Evolutionary conservation across 1,140 invertebrate genomes (phyloP).

Genomic region (Achroia grisella): DNA sequence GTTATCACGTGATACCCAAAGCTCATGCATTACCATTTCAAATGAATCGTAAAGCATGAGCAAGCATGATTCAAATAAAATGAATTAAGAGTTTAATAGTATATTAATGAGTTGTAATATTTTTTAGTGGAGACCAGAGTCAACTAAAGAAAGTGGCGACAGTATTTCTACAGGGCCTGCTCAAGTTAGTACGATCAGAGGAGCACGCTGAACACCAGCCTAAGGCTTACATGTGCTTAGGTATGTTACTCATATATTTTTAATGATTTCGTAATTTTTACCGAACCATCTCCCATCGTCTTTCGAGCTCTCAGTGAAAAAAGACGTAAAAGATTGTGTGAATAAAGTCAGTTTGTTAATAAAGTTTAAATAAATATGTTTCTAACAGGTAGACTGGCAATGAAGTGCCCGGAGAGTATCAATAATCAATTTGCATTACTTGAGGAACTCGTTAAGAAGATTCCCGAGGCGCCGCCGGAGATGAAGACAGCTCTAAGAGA

Average conservation of each 20-base stretch:
- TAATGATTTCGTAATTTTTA: no score
- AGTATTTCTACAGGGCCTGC: slow-evolving; percentile 80
- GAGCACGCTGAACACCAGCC: slow-evolving; percentile 77
- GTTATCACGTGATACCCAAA: no score
- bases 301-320: no score
- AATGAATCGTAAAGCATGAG: no score
- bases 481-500: slow-evolving; percentile 81
- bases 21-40: no score
- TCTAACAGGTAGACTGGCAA: slow-evolving; percentile 48
- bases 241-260: slow-evolving; percentile 39
- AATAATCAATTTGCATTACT: slow-evolving; percentile 57
- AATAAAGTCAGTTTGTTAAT: no score
- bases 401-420: slow-evolving; percentile 56
- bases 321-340: no score
- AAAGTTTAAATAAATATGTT: no score
- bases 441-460: slow-evolving; percentile 73
- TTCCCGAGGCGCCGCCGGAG: slow-evolving; percentile 73
- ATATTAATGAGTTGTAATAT: no score
- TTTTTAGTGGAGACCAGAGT: slow-evolving; percentile 75
- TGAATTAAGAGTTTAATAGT: no score
- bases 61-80: no score
- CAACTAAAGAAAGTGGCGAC: slow-evolving; percentile 77
- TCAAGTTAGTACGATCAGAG: slow-evolving; percentile 80
- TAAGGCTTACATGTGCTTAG: slow-evolving; percentile 85
- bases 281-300: no score